Evolutionary conservation across 2,888 invertebrate species (phyloP).

Genomic region (Lasioglossum malachurum): DNA sequence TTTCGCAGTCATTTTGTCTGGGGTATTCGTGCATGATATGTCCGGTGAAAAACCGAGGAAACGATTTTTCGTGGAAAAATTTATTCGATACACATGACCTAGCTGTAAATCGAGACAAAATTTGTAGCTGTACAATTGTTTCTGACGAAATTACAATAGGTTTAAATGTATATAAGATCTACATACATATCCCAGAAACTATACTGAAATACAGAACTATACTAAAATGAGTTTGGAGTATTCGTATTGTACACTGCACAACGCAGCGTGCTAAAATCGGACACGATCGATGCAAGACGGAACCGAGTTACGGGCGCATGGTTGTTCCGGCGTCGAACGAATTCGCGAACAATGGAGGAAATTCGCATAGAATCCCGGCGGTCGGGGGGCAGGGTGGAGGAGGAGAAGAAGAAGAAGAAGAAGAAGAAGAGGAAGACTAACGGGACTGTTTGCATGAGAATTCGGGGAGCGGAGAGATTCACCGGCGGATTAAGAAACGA

Average conservation of each 20-base stretch:
- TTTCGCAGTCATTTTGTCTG: too few species aligned
- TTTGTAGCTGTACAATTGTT: too few species aligned
- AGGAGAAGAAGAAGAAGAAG: background rate
- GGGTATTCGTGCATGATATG: too few species aligned
- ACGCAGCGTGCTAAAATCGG: background rate
- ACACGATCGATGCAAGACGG: background rate
- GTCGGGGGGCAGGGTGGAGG: background rate
- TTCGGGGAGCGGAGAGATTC: slow-evolving; percentile 31
- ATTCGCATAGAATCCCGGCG: slow-evolving; percentile 25
- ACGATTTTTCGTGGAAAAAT: background rate
- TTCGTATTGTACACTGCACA: too few species aligned
- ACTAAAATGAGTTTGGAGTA: too few species aligned
- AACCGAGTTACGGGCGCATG: background rate
- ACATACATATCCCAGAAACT: too few species aligned
- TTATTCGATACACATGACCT: background rate
- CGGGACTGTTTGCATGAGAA: slow-evolving; percentile 44
- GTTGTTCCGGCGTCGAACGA: slow-evolving; percentile 1
- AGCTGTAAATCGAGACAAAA: background rate
- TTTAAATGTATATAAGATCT: too few species aligned
- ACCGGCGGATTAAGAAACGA: slow-evolving; percentile 27
- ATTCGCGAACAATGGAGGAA: slow-evolving; percentile 25
- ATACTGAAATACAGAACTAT: too few species aligned
- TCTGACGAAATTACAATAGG: too few species aligned
- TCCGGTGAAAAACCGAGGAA: background rate
- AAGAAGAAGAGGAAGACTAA: slow-evolving; percentile 12